phyloP scores from a whole-genome alignment of 2,888 invertebrate species.

The Lepidocyrtinus sp. region DNA sequence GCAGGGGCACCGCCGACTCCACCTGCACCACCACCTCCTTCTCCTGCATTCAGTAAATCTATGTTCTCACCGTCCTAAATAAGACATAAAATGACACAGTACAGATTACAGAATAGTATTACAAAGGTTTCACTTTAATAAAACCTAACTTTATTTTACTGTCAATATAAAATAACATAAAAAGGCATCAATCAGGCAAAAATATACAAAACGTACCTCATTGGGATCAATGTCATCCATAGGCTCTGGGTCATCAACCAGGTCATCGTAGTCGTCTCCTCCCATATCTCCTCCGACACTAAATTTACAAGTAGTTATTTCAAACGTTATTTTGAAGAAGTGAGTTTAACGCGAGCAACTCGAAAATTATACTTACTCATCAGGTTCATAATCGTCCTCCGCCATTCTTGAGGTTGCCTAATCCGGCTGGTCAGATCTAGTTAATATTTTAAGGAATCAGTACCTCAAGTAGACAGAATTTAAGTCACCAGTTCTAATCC shows the following conservation, averaged over 20 bases:
- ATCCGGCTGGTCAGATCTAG: too few relatives aligned
- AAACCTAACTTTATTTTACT: not conserved
- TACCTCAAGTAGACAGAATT: too few relatives aligned
- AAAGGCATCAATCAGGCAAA: too few relatives aligned
- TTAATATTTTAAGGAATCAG: too few relatives aligned
- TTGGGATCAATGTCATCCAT: constrained; percentile 90
- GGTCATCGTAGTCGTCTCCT: constrained; percentile 89
- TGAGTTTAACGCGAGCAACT: not conserved
- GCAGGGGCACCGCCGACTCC: constrained; percentile 78
- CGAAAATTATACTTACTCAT: constrained; percentile 78
- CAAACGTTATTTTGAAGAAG: too few relatives aligned
- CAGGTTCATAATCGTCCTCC: constrained; percentile 89
- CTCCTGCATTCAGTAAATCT: constrained; percentile 84
- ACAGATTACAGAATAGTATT: too few relatives aligned
- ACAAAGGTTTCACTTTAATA: too few relatives aligned
- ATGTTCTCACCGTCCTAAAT: constrained; percentile 86
- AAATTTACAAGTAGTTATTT: constrained; percentile 60
- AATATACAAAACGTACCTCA: constrained; percentile 76
- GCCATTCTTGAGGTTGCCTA: constrained; percentile 80
- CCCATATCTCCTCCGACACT: constrained; percentile 74
- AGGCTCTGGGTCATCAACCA: constrained; percentile 83
- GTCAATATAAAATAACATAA: not conserved
- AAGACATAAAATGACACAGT: too few relatives aligned
- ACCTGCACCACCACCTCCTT: constrained; percentile 71
- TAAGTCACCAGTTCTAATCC: too few relatives aligned